A percentile compares a stretch with the other conserved stretches of the same genome.
These are phyloP conservation scores for Rhagoletis pomonella DNA, from an alignment of 1,140 invertebrate genomes.

Conservation along the genomic window DNA sequence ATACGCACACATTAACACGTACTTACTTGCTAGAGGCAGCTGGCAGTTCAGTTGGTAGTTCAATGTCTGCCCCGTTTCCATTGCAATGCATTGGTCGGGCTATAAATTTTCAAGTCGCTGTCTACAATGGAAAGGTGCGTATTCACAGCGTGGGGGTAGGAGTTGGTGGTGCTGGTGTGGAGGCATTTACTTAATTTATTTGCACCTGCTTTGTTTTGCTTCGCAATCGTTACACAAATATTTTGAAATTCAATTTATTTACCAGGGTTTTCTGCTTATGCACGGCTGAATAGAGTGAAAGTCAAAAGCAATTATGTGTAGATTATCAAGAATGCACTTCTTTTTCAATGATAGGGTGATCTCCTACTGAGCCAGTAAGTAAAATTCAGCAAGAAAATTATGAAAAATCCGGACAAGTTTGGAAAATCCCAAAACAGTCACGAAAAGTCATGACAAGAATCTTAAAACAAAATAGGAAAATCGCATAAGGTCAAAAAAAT, in stretches of 20 bases:
- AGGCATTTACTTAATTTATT: slow-evolving; percentile 20
- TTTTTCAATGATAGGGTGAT: too few relatives aligned
- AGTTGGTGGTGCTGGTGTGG: background rate
- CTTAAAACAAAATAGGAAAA: too few relatives aligned
- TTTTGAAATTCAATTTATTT: slow-evolving; percentile 27
- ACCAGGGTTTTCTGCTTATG: background rate
- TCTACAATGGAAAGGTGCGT: background rate
- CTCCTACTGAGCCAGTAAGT: too few relatives aligned
- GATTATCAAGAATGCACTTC: too few relatives aligned
- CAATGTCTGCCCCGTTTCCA: background rate
- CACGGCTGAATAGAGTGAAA: background rate
- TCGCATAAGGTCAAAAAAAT: too few relatives aligned
- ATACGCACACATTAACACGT: background rate
- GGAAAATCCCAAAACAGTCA: too few relatives aligned
- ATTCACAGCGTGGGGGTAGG: background rate
- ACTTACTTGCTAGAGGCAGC: background rate
- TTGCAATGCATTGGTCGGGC: background rate
- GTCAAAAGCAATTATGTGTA: background rate
- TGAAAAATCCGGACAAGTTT: too few relatives aligned
- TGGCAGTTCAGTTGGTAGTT: background rate
- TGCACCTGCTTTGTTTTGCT: background rate
- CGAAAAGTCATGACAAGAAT: too few relatives aligned
- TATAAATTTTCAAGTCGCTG: slow-evolving; percentile 10
- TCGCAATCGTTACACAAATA: background rate
- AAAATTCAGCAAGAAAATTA: too few relatives aligned